A percentile compares a stretch with the other conserved stretches of the same genome.
These are phyloP conservation scores for Takifugu bimaculatus DNA, from an alignment of 2,113 vertebrate genomes.

Conservation along the genomic window DNA sequence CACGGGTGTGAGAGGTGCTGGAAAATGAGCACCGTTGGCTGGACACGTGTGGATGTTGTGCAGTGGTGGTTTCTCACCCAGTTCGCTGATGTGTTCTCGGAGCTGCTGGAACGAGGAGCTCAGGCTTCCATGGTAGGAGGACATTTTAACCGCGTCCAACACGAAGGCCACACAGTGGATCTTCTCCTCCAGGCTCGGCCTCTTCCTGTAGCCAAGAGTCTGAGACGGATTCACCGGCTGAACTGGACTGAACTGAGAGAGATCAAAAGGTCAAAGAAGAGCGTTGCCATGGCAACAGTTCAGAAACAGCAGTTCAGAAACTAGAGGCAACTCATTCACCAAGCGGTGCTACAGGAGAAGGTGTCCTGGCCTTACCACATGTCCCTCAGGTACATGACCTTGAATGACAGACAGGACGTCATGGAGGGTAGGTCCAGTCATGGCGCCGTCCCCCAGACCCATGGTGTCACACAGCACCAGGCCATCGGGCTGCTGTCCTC, in stretches of 20 bases:
- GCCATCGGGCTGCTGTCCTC: constrained; percentile 6
- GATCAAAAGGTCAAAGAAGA: not conserved
- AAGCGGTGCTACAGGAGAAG: no score
- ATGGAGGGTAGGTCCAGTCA: constrained; percentile 57
- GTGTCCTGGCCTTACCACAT: constrained; percentile 48
- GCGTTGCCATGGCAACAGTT: no score
- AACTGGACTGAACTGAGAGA: constrained; percentile 56
- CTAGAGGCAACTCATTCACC: no score
- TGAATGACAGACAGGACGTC: constrained; percentile 66
- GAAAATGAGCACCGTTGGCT: no score
- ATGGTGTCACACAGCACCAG: constrained; percentile 65
- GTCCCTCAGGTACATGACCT: constrained; percentile 70
- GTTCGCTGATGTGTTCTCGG: constrained; percentile 66
- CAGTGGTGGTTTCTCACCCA: constrained; percentile 56
- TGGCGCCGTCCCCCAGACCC: constrained; percentile 60
- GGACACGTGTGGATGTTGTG: no score
- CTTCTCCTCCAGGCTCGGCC: constrained; percentile 52
- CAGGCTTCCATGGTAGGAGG: constrained; percentile 47
- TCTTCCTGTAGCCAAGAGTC: constrained; percentile 58
- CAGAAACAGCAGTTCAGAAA: no score
- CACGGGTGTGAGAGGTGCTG: no score
- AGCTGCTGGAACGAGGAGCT: constrained; percentile 55
- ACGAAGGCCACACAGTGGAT: constrained; percentile 75
- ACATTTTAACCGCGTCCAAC: constrained; percentile 57
- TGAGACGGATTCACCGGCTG: constrained; percentile 52